Evolutionary conservation across 2,888 invertebrate species (phyloP).

Genomic region (Pilophorus perplexus): DNA sequence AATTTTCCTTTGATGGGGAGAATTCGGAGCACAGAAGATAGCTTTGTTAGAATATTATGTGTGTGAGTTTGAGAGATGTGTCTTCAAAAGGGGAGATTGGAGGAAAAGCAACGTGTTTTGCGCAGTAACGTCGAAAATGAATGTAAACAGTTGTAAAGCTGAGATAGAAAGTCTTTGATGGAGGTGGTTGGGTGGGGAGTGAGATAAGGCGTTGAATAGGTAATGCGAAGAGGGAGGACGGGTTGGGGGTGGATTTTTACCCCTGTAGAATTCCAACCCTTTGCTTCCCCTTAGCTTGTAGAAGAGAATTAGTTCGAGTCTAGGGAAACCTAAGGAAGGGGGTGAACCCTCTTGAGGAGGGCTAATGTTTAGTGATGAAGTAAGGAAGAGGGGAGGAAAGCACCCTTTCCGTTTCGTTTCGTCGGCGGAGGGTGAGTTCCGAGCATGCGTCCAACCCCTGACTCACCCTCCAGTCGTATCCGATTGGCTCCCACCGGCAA

Average conservation of each 20-base stretch:
- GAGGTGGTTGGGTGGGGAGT: constrained; percentile 7
- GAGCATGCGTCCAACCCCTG: constrained; percentile 4
- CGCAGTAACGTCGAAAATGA: constrained; percentile 22
- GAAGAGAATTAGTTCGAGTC: constrained; percentile 34
- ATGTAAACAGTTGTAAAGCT: constrained; percentile 27
- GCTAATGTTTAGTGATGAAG: constrained; percentile 28
- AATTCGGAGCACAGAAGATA: too few species aligned
- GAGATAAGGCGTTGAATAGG: constrained; percentile 36
- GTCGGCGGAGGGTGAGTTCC: neutral
- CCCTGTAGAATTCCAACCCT: constrained; percentile 26
- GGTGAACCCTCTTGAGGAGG: constrained; percentile 27
- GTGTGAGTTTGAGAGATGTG: too few species aligned
- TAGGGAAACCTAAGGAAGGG: constrained; percentile 34
- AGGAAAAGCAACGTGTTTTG: constrained; percentile 17
- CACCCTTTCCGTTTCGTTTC: constrained; percentile 20
- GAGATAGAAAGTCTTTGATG: constrained; percentile 27
- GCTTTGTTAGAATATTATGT: too few species aligned
- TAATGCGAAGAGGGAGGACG: constrained; percentile 9
- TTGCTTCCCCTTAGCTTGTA: neutral
- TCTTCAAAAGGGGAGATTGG: constrained; percentile 11
- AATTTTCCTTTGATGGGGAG: too few species aligned
- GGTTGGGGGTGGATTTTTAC: constrained; percentile 7
- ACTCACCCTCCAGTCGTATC: neutral
- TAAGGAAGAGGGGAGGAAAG: constrained; percentile 15
- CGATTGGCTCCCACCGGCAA: constrained; percentile 5